Evolutionary conservation across 2,888 invertebrate genomes (phyloP), one percentile per base, ranked within the genome.

Genomic region (Euclidia mi): DNA sequence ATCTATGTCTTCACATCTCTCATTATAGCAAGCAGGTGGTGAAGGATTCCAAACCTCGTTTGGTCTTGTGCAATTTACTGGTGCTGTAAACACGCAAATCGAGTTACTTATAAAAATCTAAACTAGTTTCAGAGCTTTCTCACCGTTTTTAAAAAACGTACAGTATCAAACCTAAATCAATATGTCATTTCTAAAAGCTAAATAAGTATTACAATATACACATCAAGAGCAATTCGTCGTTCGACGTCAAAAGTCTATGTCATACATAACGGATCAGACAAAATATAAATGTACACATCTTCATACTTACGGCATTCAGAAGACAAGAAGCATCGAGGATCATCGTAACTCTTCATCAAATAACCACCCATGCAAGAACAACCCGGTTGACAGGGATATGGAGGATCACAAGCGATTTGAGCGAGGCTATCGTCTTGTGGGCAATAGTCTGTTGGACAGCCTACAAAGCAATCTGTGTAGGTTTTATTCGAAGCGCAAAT

Each of bases 361-460:
- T 85, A 79, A 28, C 79, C 78, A 12, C 11, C 31, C 38, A 74
- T 64, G 50, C 89, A 89, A 7, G 48, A 44, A 47, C 89, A 89
- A 0, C 89, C 89, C 17, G 81, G 74, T 1, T 62, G 75, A 9
- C 89, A 89, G 0, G 81, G 82, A 14, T 49, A 59, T 0, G 78
- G 60, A 0, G 71, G 77, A 3, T 58, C 65, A 25, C 89, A 90
- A 0, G 71, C 77, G 1, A 83, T 41, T 0, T 69, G 58, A 0
- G 12, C 75, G 1, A 51, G 66, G 1, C 47, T 72, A n/a, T 88
- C 85, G 15, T 76, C 55, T 0, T 10, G 53, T 1, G 88, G 87
- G 38, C 89, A 89, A 31, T 75, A 72, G 51, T 75, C 59, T 0
- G 47, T 71, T 0, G 82, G 82, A 37, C 89, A 89, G 0, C 50